phyloP scores from a whole-genome alignment of 2,113 vertebrate genomes.

The Microtus oregoni region DNA sequence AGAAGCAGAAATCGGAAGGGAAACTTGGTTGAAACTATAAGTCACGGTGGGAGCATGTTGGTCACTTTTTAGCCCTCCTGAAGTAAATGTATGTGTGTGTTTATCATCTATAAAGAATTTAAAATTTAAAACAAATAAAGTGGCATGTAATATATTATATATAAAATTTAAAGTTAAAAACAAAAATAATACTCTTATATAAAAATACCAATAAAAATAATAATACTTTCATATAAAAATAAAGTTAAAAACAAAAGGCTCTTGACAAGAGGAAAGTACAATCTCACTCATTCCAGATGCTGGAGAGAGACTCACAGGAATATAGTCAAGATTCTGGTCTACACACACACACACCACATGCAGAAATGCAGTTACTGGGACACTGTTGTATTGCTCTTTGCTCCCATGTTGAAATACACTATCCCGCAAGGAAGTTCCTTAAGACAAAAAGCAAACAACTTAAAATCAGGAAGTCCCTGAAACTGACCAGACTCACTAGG shows the following conservation, averaged over 20 bases:
- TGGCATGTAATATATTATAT: background rate
- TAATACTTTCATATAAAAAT: background rate
- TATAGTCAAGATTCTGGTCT: background rate
- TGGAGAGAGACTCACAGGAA: background rate
- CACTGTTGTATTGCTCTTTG: background rate
- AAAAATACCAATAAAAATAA: no score
- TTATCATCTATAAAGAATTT: background rate
- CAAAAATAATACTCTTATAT: background rate
- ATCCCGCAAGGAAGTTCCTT: background rate
- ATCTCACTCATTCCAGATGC: background rate
- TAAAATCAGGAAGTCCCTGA: background rate
- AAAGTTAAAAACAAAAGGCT: background rate
- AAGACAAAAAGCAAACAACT: background rate
- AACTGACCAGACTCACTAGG: background rate
- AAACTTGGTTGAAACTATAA: background rate
- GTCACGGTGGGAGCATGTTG: background rate
- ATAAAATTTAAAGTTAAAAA: background rate
- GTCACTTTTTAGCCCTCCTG: background rate
- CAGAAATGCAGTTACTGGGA: slow-evolving; percentile 6
- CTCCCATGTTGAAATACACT: background rate
- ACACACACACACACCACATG: no score
- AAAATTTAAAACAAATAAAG: background rate
- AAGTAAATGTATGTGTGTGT: accelerated
- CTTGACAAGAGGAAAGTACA: background rate
- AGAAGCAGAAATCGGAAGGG: background rate